Evolutionary conservation across 1,140 invertebrate genomes (phyloP).

Genomic region (Macrobrachium rosenbergii): DNA sequence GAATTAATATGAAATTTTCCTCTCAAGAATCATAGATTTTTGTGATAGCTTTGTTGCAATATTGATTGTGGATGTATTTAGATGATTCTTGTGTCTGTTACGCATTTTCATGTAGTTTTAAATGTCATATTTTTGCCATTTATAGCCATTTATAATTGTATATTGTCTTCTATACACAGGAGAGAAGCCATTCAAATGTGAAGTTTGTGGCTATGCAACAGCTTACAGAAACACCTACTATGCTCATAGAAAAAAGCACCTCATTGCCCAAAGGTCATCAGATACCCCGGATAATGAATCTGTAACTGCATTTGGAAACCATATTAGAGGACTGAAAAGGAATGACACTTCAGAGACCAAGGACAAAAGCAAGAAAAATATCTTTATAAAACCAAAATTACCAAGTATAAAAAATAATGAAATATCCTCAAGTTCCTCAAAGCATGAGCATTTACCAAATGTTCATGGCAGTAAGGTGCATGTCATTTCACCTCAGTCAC

Average conservation of each 20-base stretch:
- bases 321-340: not conserved
- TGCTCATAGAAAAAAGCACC: conserved; percentile 47
- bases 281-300: not conserved
- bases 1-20: too few relatives aligned
- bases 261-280: not conserved
- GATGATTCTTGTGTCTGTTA: not conserved
- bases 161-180: conserved; percentile 20
- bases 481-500: too few relatives aligned
- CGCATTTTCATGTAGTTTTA: too few relatives aligned
- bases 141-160: not conserved
- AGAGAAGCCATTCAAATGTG: conserved; percentile 51
- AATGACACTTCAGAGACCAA: not conserved
- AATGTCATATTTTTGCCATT: too few relatives aligned
- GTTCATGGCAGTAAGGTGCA: too few relatives aligned
- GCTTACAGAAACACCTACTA: conserved; percentile 53
- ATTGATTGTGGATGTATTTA: not conserved
- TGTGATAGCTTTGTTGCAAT: too few relatives aligned
- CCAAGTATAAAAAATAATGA: not conserved
- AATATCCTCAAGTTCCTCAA: not conserved
- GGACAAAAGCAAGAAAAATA: not conserved
- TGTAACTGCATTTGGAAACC: not conserved
- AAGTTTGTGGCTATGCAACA: conserved; percentile 48
- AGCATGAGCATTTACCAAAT: too few relatives aligned
- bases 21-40: too few relatives aligned
- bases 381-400: conserved; percentile 1